Evolutionary conservation across 2,113 vertebrate species (phyloP), one percentile per base, ranked within the genome.

Genomic region (Trinectes maculatus): DNA sequence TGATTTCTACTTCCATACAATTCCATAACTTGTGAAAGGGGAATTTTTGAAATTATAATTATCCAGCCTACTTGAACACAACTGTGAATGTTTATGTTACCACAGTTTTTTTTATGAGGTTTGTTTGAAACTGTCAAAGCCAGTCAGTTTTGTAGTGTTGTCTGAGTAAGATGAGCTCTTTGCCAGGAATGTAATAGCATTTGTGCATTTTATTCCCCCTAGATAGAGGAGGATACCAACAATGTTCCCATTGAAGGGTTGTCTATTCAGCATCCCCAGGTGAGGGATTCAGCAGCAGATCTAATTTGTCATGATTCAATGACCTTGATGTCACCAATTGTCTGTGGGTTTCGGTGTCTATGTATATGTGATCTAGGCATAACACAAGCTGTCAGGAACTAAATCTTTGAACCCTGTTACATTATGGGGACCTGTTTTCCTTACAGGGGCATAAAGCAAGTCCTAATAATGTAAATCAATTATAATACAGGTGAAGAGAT

Each of bases 261-360:
- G 61, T 94, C 94, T 77, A 75, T 89, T 87, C 94, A 94, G 62
- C 92, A 95, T 83, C 86, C 92, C 84, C 93, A 95, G 93, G 91
- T 95, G 86, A 92, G 91, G 53, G 67, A 61, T 54, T 65, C 55
- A 54, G 56, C 63, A 46, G 65, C 78, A 40, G 76, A 74, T 40
- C 74, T 74, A 77, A 90, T 92, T 90, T 86, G 78, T 89, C 71
- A 86, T 67, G 84, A 88, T 78, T 90, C 86, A 74, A 11, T 80
- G 86, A 87, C 87, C 79, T 85, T 79, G 80, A 72, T 77, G 77
- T 68, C 42, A 46, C 60, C 81, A 77, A 72, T 68, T 71, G 46
- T 53, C 42, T 46, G 61, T 57, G 59, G 66, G 68, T 66, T 29
- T 64, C 24, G 49, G 4, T 49, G 52, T 58, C 4, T 42, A 21